Evolutionary conservation across 2,888 invertebrate genomes (phyloP), one percentile per base, ranked within the genome.

Genomic region (Apamea crenata): DNA sequence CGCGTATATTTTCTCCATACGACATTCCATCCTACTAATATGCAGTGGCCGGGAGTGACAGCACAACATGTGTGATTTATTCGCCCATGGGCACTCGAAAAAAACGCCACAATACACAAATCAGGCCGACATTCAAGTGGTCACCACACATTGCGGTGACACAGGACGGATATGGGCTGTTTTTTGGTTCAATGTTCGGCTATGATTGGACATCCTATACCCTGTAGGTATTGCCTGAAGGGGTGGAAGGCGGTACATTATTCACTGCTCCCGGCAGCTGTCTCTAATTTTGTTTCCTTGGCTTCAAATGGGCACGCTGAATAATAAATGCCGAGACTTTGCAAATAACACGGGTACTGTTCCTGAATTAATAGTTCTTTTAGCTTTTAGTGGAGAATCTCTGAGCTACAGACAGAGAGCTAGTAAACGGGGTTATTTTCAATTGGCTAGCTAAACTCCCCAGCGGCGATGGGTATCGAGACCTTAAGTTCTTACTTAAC

Each of bases 51-150:
- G 67, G 63, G 74, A 53, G 12, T 66, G 83, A 86, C 85, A 83
- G 83, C 80, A 59, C 50, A 82, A 82, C 83, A 83, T 78, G 65
- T 59, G 63, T 84, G 84, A 88, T 90, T 86, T 90, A 89, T 85
- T 84, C 81, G 70, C 44, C 80, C 79, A 80, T 78, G 82, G 72
- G 29, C 77, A 81, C 77, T 86, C 74, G 71, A 82, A 81, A 90
- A 53, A 80, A 87, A 84, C 69, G 73, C 83, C 84, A 88, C 78
- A 82, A 83, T 83, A 90, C 86, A 91, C 88, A 91, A 91, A 91
- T 91, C 90, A 86, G 84, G 67, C 77, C 84, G 87, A 87, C 88
- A 81, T 87, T 81, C 78, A 74, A 84, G 86, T 81, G 80, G 85
- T 84, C 74, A 73, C 85, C 84, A 87, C 84, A 84, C 81, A 80